phyloP scores from a whole-genome alignment of 2,113 vertebrate genomes.

The Octodon degus region DNA sequence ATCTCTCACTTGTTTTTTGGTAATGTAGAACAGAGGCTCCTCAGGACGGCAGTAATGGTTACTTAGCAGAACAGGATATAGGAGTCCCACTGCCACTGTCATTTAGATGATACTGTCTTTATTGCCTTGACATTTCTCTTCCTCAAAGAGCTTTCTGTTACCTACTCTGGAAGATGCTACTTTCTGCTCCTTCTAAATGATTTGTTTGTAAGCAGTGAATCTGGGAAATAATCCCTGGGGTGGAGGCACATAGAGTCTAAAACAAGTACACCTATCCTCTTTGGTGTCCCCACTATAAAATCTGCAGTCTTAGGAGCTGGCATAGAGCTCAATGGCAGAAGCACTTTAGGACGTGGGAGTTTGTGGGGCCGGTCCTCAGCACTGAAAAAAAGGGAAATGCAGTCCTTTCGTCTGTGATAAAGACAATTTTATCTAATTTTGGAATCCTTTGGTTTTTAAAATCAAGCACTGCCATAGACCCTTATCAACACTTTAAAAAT shows the following conservation, averaged over 20 bases:
- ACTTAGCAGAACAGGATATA: neutral
- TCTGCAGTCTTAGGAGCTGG: neutral
- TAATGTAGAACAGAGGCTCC: neutral
- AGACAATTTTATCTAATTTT: conserved; percentile 13
- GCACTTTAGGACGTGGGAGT: neutral
- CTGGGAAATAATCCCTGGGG: neutral
- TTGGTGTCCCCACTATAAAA: neutral
- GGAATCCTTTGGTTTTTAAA: conserved; percentile 43
- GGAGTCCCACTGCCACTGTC: neutral
- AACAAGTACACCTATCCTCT: neutral
- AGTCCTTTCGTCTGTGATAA: neutral
- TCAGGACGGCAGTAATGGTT: neutral
- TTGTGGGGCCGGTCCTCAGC: neutral
- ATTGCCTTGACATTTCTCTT: neutral
- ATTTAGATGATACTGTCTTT: conserved; percentile 15
- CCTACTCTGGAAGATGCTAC: neutral
- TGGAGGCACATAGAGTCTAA: neutral
- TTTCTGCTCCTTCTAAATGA: neutral
- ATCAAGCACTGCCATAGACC: neutral
- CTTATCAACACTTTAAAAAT: neutral
- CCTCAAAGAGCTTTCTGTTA: conserved; percentile 5
- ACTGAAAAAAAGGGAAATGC: neutral
- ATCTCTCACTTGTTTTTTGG: conserved; percentile 31
- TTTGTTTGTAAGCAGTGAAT: conserved; percentile 5
- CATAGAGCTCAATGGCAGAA: neutral